Evolutionary conservation across 2,888 invertebrate species (phyloP), one percentile per base, ranked within the genome.

Genomic region (Oxytorus armatus): DNA sequence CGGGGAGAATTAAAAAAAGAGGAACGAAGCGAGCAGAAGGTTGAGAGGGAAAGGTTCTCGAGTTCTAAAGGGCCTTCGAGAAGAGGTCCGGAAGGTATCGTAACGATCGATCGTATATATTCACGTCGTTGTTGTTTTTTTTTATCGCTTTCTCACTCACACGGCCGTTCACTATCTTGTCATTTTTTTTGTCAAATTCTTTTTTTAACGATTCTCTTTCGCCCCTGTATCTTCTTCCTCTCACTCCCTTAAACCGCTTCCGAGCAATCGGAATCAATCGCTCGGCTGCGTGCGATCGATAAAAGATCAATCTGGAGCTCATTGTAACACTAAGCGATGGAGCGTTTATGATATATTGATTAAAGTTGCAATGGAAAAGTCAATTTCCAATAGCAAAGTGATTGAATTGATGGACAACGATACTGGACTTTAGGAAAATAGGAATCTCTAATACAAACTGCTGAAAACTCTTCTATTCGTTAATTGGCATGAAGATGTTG

Each of bases 91-190:
- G 5, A 72, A 77, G 51, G 51, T n/a, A 51, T 68, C 39, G 79
- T 63, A 55, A 65, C 42, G 39, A 36, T 18, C 53, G 33, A 72
- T 63, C 66, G 63, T 65, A 72, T 72, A 63, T 61, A 77, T 80
- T 77, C 66, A 33, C 69, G 23, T 65, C 51, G 23, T 39, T 8
- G 23, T 61, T 61, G 51, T 72, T 49, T 49, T 72, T 51, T 36
- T 72, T 72, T 36, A 55, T 49, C 65, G 65, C 51, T 65, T 66
- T 59, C 57, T 59, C 63, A 25, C 59, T 49, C 65, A 66, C 51
- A 47, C 25, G 53, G 16, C 44, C 61, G 29, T 68, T 65, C 44
- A 55, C 53, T 42, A 51, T 61, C 66, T 53, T 18, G 29, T 23
- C n/a, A 29, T 65, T 65, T 61, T 44, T 57, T 57, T 79, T 39